Evolutionary conservation across 2,797 vertebrate genomes (phyloP), one percentile per base, ranked within the genome.

Genomic region (Meda fulgida): DNA sequence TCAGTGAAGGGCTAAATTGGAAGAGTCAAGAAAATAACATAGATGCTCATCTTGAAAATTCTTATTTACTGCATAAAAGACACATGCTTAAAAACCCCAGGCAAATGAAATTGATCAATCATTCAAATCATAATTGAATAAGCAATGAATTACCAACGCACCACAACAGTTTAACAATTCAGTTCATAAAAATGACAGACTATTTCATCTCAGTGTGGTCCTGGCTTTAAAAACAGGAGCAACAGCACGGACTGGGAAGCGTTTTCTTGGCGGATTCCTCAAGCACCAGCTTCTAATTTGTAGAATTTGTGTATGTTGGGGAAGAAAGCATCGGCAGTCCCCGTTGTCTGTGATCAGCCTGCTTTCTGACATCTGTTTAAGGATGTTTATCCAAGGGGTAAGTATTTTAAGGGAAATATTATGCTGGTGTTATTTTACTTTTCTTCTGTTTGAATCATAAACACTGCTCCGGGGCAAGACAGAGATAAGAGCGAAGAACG

Each of bases 331-430:
- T 88, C 77, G 14, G 72, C 82, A 85, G 29, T 85, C 75, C 90
- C 86, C 66, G 26, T 40, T 78, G 87, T 77, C 87, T 90, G 88
- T 86, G 87, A 91, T 89, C 89, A 40, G 58, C 84, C 91, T 36
- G 81, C 77, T 26, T 89, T 92, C 71, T 85, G 91, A 95, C 94
- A 95, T 95, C 93, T 95, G 95, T 93, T 90, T 66, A 87, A 93
- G 92, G 91, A 94, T 95, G 94, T 95, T 95, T 94, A 93, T 91
- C 89, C 90, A 93, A 90, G 87, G 91, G 86, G 91, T 94, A 91
- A 93, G 94, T 92, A 93, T 92, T 92, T 93, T 90, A 92, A 91
- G 89, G 90, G 94, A 93, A 95, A 95, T 95, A 95, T 95, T 95
- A 93, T 95, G 92, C 91, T 93, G 93, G 93, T 94, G 92, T 94